These are phyloP conservation scores for Sciurus vulgaris DNA, from an alignment of 2,797 vertebrate genomes.

Conservation along the genomic window DNA sequence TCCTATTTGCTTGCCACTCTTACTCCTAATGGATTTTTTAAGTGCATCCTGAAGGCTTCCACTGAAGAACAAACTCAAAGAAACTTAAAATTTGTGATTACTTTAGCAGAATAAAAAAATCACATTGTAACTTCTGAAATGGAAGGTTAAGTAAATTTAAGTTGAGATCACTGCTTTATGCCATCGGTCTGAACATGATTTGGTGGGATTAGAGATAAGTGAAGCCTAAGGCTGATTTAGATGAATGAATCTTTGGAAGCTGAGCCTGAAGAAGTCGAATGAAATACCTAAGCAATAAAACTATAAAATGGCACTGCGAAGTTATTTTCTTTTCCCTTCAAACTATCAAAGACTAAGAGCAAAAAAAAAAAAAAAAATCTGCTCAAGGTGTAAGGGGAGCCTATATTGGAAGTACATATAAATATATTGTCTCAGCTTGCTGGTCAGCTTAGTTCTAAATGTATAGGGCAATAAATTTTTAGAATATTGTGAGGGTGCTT, in stretches of 20 bases:
- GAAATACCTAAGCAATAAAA: constrained; percentile 80
- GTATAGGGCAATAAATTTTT: constrained; percentile 40
- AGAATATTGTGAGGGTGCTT: constrained; percentile 40
- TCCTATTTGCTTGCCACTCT: constrained; percentile 64
- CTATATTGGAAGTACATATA: constrained; percentile 55
- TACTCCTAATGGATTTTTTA: constrained; percentile 66
- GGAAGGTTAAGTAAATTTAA: constrained; percentile 81
- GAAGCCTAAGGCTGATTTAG: constrained; percentile 76
- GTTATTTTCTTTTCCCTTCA: constrained; percentile 72
- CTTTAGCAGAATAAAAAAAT: constrained; percentile 68
- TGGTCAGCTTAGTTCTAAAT: constrained; percentile 54
- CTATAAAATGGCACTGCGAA: constrained; percentile 64
- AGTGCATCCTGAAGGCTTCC: constrained; percentile 70
- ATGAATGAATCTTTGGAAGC: constrained; percentile 74
- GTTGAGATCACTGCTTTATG: constrained; percentile 77
- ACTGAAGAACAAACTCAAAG: constrained; percentile 68
- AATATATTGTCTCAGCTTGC: constrained; percentile 49
- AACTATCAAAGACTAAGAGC: constrained; percentile 64
- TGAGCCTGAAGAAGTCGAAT: constrained; percentile 68
- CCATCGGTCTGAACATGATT: constrained; percentile 75
- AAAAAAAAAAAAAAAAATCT: constrained; percentile 39
- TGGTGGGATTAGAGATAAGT: constrained; percentile 73
- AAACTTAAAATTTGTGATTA: constrained; percentile 76
- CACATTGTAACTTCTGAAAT: constrained; percentile 73
- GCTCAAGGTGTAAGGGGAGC: constrained; percentile 42